Evolutionary conservation across 2,797 vertebrate genomes (phyloP).

Genomic region (Hoplostethus mediterraneus): DNA sequence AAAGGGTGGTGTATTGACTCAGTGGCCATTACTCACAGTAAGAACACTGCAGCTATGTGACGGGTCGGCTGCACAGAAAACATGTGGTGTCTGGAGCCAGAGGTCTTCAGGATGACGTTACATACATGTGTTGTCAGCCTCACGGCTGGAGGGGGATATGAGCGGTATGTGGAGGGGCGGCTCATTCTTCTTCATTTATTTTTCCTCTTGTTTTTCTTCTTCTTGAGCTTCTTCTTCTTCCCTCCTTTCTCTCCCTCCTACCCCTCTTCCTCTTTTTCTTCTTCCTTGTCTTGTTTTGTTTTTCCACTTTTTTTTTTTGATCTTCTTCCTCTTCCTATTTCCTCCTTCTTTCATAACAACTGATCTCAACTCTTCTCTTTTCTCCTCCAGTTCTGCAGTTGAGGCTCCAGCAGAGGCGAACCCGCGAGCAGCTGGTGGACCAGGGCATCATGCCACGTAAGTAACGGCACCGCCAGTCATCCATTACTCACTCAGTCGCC

Average conservation of each 20-base stretch:
- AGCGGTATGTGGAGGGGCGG: neutral
- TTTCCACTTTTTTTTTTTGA: neutral
- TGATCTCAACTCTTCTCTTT: neutral
- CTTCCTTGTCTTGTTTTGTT: neutral
- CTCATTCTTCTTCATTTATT: too few relatives aligned
- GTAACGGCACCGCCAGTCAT: slow-evolving; percentile 69
- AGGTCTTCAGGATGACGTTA: neutral
- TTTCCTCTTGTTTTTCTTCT: too few relatives aligned
- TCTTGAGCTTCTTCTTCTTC: neutral
- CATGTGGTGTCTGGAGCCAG: neutral
- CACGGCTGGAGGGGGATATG: slow-evolving; percentile 8
- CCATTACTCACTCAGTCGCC: slow-evolving; percentile 8
- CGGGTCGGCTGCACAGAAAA: neutral
- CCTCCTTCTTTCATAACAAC: neutral
- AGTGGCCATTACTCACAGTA: neutral
- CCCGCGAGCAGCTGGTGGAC: slow-evolving; percentile 96
- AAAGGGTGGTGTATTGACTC: neutral
- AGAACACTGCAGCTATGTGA: neutral
- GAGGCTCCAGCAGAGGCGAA: slow-evolving; percentile 97
- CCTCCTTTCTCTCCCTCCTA: slow-evolving; percentile 4
- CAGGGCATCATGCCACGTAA: slow-evolving; percentile 99
- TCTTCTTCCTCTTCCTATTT: neutral
- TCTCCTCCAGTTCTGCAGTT: slow-evolving; percentile 92
- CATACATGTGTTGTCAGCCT: accelerated
- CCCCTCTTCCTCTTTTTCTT: slow-evolving; percentile 9